Evolutionary conservation across 1,140 invertebrate species (phyloP).

Genomic region (Tenebrio molitor): DNA sequence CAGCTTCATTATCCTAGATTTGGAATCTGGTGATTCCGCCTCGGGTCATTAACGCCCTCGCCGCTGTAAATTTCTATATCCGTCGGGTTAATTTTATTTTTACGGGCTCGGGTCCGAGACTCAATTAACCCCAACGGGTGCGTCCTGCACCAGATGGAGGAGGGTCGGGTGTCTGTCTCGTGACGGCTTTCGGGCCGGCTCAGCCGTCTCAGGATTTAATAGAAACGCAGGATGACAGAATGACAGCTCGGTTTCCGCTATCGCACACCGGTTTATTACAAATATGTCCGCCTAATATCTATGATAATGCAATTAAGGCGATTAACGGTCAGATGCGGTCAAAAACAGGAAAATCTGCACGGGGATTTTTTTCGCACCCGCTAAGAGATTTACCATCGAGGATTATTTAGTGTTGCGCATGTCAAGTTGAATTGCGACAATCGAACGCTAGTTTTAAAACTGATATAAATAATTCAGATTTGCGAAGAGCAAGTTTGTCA

Average conservation of each 20-base stretch:
- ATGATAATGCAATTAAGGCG: conserved; percentile 20
- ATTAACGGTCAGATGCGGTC: neutral
- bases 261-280: neutral
- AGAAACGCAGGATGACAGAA: conserved; percentile 12
- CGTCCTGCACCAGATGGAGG: neutral
- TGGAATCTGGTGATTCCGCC: too few species aligned
- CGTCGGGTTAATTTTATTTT: conserved; percentile 1
- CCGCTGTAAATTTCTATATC: too few species aligned
- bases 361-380: too few species aligned
- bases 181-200: conserved; percentile 5
- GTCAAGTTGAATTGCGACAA: too few species aligned
- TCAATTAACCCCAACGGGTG: neutral
- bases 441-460: conserved; percentile 25
- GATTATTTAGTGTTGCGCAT: too few species aligned
- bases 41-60: too few species aligned
- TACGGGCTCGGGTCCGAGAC: neutral
- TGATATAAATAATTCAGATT: neutral
- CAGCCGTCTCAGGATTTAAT: conserved; percentile 28
- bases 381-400: too few species aligned
- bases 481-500: neutral
- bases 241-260: conserved; percentile 25
- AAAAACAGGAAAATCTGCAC: too few species aligned
- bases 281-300: conserved; percentile 25
- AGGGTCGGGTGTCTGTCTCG: neutral
- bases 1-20: too few species aligned